phyloP scores from a whole-genome alignment of 2,888 invertebrate genomes.

The Luffia ferchaultella region DNA sequence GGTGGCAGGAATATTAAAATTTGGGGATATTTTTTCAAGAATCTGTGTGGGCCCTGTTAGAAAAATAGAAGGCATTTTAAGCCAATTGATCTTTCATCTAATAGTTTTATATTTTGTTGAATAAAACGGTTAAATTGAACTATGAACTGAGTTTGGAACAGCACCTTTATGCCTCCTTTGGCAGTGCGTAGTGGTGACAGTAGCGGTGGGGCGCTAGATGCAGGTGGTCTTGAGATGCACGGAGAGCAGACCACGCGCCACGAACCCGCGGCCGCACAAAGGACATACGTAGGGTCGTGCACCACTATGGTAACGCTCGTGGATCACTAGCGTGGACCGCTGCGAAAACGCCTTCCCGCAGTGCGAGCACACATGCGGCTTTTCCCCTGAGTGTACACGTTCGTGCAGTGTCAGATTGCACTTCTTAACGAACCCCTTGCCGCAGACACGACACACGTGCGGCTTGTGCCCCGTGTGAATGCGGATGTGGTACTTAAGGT shows the following conservation, averaged over 20 bases:
- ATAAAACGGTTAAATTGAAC: too few relatives aligned
- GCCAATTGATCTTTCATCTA: too few relatives aligned
- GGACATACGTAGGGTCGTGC: slow-evolving; percentile 66
- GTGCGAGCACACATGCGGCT: slow-evolving; percentile 67
- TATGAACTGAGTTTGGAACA: too few relatives aligned
- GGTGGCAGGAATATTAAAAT: too few relatives aligned
- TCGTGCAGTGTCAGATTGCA: slow-evolving; percentile 68
- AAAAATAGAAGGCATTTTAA: too few relatives aligned
- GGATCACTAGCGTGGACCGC: slow-evolving; percentile 67
- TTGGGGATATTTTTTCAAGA: too few relatives aligned
- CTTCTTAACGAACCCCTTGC: slow-evolving; percentile 68
- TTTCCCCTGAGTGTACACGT: slow-evolving; percentile 69
- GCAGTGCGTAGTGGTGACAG: too few relatives aligned
- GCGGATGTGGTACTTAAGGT: slow-evolving; percentile 68
- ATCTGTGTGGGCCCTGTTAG: too few relatives aligned
- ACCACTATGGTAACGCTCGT: slow-evolving; percentile 69
- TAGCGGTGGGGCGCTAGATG: slow-evolving; percentile 26
- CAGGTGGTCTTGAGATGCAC: slow-evolving; percentile 67
- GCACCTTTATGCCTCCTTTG: too few relatives aligned
- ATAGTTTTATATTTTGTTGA: too few relatives aligned
- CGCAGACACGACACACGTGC: slow-evolving; percentile 62
- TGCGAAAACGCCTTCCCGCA: slow-evolving; percentile 71
- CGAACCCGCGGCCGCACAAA: slow-evolving; percentile 68
- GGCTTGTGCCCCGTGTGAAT: slow-evolving; percentile 71
- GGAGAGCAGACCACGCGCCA: slow-evolving; percentile 68